These are phyloP conservation scores for Pogona vitticeps DNA, from an alignment of 2,113 vertebrate species.

Conservation along the genomic window DNA sequence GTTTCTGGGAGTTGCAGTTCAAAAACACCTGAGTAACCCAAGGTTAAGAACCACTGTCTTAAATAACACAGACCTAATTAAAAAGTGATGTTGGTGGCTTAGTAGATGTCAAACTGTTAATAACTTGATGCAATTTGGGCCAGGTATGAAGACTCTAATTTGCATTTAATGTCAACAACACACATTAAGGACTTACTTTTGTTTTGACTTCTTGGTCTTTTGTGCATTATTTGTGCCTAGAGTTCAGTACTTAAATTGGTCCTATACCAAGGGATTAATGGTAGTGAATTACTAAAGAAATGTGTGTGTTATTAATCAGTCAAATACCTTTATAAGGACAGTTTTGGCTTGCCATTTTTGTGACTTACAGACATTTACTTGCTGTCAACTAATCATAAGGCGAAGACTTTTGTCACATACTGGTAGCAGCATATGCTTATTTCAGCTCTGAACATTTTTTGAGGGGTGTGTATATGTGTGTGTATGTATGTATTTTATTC, in stretches of 20 bases:
- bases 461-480: no score
- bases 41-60: no score
- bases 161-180: background rate
- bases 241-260: background rate
- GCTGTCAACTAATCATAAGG: constrained; percentile 82
- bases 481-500: constrained; percentile 71
- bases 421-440: constrained; percentile 80
- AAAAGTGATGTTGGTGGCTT: background rate
- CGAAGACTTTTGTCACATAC: constrained; percentile 70
- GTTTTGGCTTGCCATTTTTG: constrained; percentile 78
- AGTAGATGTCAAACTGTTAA: background rate
- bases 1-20: no score
- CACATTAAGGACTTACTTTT: background rate
- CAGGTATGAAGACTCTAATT: accelerated
- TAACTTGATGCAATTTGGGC: background rate
- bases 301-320: constrained; percentile 57
- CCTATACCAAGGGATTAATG: constrained; percentile 25
- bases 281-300: constrained; percentile 45
- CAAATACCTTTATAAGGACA: constrained; percentile 73
- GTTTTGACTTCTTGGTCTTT: background rate
- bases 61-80: background rate
- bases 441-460: constrained; percentile 65
- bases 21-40: no score
- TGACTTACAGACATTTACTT: constrained; percentile 83
- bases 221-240: background rate